A percentile compares a stretch with the other conserved stretches of the same genome.
These are phyloP conservation scores for Drosophila santomea DNA, from an alignment of 1,140 invertebrate genomes.

Conservation along the genomic window DNA sequence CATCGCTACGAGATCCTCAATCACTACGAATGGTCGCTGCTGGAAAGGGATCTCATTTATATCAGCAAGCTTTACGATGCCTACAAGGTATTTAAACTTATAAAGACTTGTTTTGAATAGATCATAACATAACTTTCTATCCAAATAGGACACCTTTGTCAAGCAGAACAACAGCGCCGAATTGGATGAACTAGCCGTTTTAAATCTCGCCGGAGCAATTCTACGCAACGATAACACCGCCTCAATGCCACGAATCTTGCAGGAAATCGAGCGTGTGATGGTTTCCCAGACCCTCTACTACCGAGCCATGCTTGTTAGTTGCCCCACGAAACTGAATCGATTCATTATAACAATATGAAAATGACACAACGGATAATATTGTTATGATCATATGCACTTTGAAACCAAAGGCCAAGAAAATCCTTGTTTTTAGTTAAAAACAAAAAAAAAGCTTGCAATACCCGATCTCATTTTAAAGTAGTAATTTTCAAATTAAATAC, in stretches of 20 bases:
- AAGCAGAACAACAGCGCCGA: slow-evolving; percentile 40
- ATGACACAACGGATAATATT: too few relatives aligned
- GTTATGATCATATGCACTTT: not conserved
- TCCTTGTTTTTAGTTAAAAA: not conserved
- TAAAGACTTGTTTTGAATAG: not conserved
- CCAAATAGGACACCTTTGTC: slow-evolving; percentile 22
- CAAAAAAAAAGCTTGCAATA: not conserved
- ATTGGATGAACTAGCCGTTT: slow-evolving; percentile 85
- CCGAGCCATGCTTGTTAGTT: slow-evolving; percentile 87
- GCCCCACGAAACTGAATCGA: too few relatives aligned
- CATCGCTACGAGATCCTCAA: slow-evolving; percentile 62
- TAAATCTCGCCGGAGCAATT: slow-evolving; percentile 87
- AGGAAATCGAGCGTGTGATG: slow-evolving; percentile 72
- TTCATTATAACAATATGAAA: too few relatives aligned
- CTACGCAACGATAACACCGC: slow-evolving; percentile 84
- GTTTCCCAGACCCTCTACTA: slow-evolving; percentile 87
- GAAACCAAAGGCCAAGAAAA: not conserved
- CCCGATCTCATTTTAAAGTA: not conserved
- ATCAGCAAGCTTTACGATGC: slow-evolving; percentile 69
- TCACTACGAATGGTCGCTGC: slow-evolving; percentile 79
- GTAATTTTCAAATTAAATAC: not conserved
- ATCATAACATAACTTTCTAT: not conserved
- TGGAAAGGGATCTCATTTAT: slow-evolving; percentile 65
- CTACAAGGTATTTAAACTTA: slow-evolving; percentile 58
- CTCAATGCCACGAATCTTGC: slow-evolving; percentile 74